Percentiles rank a stretch among this genome's conserved stretches.
phyloP scores from a whole-genome alignment of 23 tunicate species.

The Halocynthia aurantium region DNA sequence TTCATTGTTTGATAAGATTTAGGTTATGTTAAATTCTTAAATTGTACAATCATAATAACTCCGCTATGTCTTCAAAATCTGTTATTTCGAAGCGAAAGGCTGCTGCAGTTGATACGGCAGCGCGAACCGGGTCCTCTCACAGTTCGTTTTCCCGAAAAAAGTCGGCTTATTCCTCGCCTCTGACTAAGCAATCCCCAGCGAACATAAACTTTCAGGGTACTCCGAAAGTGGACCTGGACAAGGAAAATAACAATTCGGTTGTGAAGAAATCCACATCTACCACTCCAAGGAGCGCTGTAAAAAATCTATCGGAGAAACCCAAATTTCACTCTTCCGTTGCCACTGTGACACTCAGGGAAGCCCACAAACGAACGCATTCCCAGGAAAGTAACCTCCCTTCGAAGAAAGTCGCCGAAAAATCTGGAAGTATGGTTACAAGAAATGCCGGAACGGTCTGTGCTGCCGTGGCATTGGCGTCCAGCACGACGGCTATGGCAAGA shows the following conservation, averaged over 20 bases:
- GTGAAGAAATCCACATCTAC: neutral
- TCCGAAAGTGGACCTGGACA: neutral
- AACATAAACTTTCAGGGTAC: too few species aligned
- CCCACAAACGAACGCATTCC: too few species aligned
- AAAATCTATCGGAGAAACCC: neutral
- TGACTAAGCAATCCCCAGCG: neutral
- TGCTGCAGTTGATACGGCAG: neutral
- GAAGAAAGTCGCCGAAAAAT: too few species aligned
- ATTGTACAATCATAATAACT: too few species aligned
- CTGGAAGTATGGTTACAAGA: too few species aligned
- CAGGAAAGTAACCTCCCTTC: too few species aligned
- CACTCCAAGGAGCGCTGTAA: neutral
- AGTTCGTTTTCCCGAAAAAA: neutral
- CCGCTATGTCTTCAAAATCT: neutral
- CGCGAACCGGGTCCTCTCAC: neutral
- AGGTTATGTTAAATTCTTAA: too few species aligned
- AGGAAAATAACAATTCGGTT: neutral
- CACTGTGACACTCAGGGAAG: too few species aligned
- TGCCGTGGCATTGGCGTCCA: neutral
- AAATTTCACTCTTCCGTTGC: neutral
- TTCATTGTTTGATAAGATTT: too few species aligned
- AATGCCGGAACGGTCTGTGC: too few species aligned
- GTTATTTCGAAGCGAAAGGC: neutral
- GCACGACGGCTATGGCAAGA: conserved; percentile 1
- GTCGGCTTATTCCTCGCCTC: neutral